Base-by-base conservation (phyloP, 2,888 invertebrate genomes). In the Pandemis cinnamomeana region DNA sequence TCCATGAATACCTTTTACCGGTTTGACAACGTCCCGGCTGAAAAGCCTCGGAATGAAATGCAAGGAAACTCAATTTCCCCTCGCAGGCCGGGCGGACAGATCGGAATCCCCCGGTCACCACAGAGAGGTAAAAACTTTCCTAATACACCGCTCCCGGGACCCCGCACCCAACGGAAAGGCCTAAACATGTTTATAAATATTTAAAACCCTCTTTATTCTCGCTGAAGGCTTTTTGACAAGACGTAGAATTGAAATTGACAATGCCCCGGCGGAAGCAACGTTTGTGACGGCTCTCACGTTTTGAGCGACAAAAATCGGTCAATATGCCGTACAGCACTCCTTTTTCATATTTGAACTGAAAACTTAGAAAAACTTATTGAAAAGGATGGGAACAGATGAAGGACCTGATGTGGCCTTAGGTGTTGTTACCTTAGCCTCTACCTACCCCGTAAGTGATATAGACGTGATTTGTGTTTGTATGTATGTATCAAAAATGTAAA, bases 31-130 rank as follows among this genome's bases (percentile, higher is more conserved):
- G 72, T 71, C 77, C 81, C 76, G 71, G 76, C 77, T 77, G 71
- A 77, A 75, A 80, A 81, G 77, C 80, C 87, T 81, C 84, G 80
- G 86, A 89, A 88, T 84, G 85, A 86, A 86, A 89, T 86, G 87
- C 84, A 87, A 83, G 83, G 81, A 84, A 87, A 89, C 83, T 84
- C 86, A 88, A 90, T 91, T 89, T 91, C 88, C 89, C 83, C 78
- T 79, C 77, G 78, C 81, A 83, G 82, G 79, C 81, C 79, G 81
- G 81, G 81, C 80, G 80, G 76, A 75, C 77, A 75, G 80, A 83
- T 82, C 80, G 77, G 81, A 84, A 84, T 82, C 79, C 78, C 78
- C 76, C 73, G 66, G 77, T 80, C 74, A 78, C 83, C 80, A 75
- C 80, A 77, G 77, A 81, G 83, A 87, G 83, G 85, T 83, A 84